Base-by-base conservation (phyloP, 2,797 vertebrate genomes). In the Myotis myotis region DNA sequence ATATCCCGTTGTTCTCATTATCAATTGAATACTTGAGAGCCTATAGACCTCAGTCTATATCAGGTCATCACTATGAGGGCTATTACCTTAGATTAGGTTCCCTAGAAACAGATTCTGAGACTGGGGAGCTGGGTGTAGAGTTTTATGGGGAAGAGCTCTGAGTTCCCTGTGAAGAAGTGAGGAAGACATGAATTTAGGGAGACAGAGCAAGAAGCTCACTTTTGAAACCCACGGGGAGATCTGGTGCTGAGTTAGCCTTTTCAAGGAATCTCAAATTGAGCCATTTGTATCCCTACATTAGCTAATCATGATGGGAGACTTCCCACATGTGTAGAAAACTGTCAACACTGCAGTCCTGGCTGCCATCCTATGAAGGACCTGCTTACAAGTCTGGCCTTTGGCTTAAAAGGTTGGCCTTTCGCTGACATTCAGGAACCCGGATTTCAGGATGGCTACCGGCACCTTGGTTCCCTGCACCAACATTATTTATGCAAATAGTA, bases 91-190 rank as follows among this genome's bases (percentile, higher is more conserved):
- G n/a, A 41, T 36, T 23, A 64, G 3, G 8, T 23, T 49, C 17
- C 23, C 23, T 55, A 19, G n/a, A 55, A 64, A 68, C 11, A 19
- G 4, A 38, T 16, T 28, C 53, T 51, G 4, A 49, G 8, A 20
- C 33, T 2, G 0, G 4, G 33, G 0, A 0, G 1, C 13, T 44
- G 0, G 70, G 2, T 33, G 16, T 1, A 19, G n/a, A 91, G 5
- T 36, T 74, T 53, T 33, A 30, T 33, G 36, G 15, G 47, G n/a
- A 70, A 55, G 47, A 72, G 15, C 8, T 60, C 47, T 19, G 6
- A 51, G 13, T 17, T 1, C 36, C 55, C 13, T 76, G 1, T 66
- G 9, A 76, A 30, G 9, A 86, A 82, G 0, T 20, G 10, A 28
- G 6, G 23, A 70, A 83, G 4, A 12, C 0, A 15, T 20, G 4